Evolutionary conservation across 2,797 vertebrate genomes (phyloP).

Genomic region (Tachyglossus aculeatus): DNA sequence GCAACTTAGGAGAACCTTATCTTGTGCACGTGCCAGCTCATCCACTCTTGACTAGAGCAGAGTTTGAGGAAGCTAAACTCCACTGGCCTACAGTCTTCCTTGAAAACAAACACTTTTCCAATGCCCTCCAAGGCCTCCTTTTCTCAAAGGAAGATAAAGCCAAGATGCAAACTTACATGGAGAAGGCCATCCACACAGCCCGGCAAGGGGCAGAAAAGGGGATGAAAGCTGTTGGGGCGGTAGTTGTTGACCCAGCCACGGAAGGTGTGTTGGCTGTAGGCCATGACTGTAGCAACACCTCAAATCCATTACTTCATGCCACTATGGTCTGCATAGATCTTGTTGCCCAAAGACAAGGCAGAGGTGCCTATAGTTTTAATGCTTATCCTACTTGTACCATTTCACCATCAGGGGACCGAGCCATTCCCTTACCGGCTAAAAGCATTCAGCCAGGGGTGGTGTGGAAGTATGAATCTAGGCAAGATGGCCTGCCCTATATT

Average conservation of each 20-base stretch:
- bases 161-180: conserved; percentile 81
- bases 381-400: conserved; percentile 69
- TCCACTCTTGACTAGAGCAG: conserved; percentile 80
- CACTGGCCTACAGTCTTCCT: conserved; percentile 90
- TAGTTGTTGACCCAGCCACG: conserved; percentile 75
- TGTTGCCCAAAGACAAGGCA: conserved; percentile 83
- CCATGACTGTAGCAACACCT: conserved; percentile 76
- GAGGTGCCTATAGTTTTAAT: conserved; percentile 74
- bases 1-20: conserved; percentile 82
- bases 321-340: conserved; percentile 89
- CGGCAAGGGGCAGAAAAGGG: conserved; percentile 62
- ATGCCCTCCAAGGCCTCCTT: conserved; percentile 75
- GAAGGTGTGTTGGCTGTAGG: conserved; percentile 76
- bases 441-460: not conserved
- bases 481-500: conserved; percentile 76
- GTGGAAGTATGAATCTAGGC: not conserved
- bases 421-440: not conserved
- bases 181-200: conserved; percentile 74
- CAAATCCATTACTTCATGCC: conserved; percentile 82
- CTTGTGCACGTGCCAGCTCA: conserved; percentile 77
- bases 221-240: conserved; percentile 79
- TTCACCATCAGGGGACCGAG: accelerated
- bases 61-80: conserved; percentile 80
- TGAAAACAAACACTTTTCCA: conserved; percentile 81
- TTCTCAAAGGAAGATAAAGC: conserved; percentile 74